Evolutionary conservation across 2,797 vertebrate species (phyloP), one percentile per base, ranked within the genome.

Genomic region (Eurystomus glaucurus): DNA sequence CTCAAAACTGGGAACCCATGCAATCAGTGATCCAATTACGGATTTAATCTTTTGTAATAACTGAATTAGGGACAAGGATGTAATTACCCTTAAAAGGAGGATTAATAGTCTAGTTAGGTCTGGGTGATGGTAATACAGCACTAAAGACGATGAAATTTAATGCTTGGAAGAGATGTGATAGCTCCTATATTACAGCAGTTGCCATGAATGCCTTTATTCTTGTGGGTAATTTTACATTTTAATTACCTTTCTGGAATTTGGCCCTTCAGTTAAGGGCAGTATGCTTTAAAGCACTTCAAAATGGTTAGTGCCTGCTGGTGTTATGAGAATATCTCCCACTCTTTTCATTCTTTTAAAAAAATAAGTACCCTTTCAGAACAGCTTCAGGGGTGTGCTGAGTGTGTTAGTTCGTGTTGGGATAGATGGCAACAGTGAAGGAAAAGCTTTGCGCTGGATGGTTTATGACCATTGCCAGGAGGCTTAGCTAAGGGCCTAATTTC

Each of bases 41-140:
- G 18, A 64, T 94, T 91, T 90, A 94, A 85, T 96, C 77, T 93
- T 65, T 70, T 85, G 61, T 84, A 90, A 71, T 88, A 91, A 84
- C 51, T 75, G 85, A 91, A 88, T 93, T 83, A 80, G 87, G 86
- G 85, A 78, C 45, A 81, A 89, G 75, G 62, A 90, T 90, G 46
- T 88, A 88, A 92, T 91, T 94, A 68, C 76, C 41, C 5, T 77
- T 83, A 83, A 70, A 77, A 72, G 50, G 46, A 83, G 61, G n/a
- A 72, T 86, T 91, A 81, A 68, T 88, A 77, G 31, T 85, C 60
- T 88, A 75, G 26, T 20, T 80, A 65, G 48, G 69, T 85, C 64
- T 90, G 75, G 62, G 75, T 87, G 62, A 58, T 87, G 43, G 45
- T 83, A 68, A 28, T 65, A 48, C 14, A 22, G 33, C 61, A 29